Evolutionary conservation across 2,888 invertebrate genomes (phyloP).

Genomic region (Brassicogethes aeneus): DNA sequence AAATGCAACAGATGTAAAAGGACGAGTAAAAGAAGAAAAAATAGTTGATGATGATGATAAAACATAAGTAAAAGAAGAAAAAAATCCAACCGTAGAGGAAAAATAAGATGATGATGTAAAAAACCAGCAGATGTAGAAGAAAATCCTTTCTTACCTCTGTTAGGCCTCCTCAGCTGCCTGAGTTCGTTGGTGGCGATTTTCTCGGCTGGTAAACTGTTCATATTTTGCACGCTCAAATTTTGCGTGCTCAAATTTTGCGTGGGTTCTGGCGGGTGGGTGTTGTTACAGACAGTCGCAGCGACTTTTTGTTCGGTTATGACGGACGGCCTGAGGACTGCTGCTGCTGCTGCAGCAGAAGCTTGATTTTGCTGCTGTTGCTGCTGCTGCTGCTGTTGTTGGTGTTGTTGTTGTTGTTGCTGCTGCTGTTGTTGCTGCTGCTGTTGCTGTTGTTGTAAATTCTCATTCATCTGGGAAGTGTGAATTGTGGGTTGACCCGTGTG

Average conservation of each 20-base stretch:
- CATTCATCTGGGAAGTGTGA: constrained; percentile 9
- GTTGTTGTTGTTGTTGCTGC: too few species aligned
- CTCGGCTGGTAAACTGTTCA: constrained; percentile 1
- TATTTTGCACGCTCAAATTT: constrained; percentile 9
- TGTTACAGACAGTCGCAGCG: neutral
- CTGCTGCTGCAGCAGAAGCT: constrained; percentile 4
- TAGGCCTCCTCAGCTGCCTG: constrained; percentile 26
- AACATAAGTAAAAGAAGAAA: too few species aligned
- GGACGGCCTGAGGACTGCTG: constrained; percentile 25
- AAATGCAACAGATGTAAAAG: too few species aligned
- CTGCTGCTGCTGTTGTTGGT: too few species aligned
- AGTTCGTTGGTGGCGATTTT: constrained; percentile 22
- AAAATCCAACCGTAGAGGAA: too few species aligned
- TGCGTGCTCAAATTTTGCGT: neutral
- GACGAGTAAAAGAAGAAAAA: too few species aligned
- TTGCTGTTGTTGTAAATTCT: constrained; percentile 8
- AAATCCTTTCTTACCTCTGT: too few species aligned
- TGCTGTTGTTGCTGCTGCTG: too few species aligned
- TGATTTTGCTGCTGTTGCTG: constrained; percentile 5
- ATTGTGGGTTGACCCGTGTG: constrained; percentile 26
- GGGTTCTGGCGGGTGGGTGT: neutral
- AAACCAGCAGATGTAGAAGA: too few species aligned
- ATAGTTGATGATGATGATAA: too few species aligned
- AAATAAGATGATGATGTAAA: too few species aligned
- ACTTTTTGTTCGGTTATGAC: constrained; percentile 33